A percentile compares a stretch with the other conserved stretches of the same genome.
Conservation (phyloP, 2,888 invertebrate species). For the Cantharis flavilabris region DNA sequence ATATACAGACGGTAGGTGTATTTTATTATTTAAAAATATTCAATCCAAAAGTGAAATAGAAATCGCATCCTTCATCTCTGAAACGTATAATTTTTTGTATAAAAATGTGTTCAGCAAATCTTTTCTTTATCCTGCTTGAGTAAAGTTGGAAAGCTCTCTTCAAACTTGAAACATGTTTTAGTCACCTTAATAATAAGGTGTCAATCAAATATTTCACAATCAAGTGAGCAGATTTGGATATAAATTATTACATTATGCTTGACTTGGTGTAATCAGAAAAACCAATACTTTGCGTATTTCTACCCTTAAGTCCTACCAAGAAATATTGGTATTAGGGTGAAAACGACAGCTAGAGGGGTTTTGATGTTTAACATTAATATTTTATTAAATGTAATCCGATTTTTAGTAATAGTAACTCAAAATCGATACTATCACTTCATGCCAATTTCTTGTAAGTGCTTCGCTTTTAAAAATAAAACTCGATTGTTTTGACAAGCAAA, state of each 20-base stretch:
- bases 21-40: not conserved
- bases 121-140: not conserved
- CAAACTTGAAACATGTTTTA: not conserved
- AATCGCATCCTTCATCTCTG: not conserved
- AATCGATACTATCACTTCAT: not conserved
- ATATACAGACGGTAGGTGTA: not conserved
- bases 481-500: not conserved
- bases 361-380: slow-evolving; percentile 10
- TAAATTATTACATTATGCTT: not conserved
- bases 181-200: not conserved
- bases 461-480: not conserved
- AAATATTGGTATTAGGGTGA: slow-evolving; percentile 10
- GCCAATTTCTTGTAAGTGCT: not conserved
- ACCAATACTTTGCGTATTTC: not conserved
- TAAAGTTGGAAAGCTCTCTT: not conserved
- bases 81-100: not conserved
- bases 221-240: not conserved
- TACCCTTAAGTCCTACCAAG: slow-evolving; percentile 4
- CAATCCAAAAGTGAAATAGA: not conserved
- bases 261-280: not conserved
- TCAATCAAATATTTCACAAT: not conserved
- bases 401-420: not conserved
- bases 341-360: slow-evolving; percentile 5
- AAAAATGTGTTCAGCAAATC: not conserved
- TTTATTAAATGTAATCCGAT: slow-evolving; percentile 14